A percentile compares a stretch with the other conserved stretches of the same genome.
Conservation (phyloP, 2,888 invertebrate species). For the Girardia tigrina region DNA sequence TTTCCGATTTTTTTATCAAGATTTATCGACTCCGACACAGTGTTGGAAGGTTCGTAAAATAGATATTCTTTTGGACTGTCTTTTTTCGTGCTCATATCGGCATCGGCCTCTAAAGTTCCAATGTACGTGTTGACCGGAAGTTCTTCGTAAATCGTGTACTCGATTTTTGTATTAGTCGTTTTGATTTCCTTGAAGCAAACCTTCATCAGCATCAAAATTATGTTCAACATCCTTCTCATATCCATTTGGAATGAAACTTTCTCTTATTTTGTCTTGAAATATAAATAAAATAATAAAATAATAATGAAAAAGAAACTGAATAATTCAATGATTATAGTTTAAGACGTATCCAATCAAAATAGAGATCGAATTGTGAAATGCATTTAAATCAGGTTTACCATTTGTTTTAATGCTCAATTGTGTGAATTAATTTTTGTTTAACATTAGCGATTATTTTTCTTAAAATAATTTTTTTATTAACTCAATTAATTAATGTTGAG, state of each 20-base stretch:
- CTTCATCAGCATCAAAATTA: not conserved
- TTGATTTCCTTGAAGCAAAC: not conserved
- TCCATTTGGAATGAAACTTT: not conserved
- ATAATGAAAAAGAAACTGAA: not conserved
- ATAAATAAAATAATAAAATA: not conserved
- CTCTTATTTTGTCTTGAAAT: not conserved
- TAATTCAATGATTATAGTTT: conserved; percentile 16
- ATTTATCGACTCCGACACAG: conserved; percentile 1
- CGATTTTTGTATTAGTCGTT: not conserved
- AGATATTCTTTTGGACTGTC: not conserved
- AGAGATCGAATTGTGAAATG: not conserved
- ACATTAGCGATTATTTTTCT: too few relatives aligned
- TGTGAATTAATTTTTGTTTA: too few relatives aligned
- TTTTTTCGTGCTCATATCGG: not conserved
- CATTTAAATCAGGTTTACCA: not conserved
- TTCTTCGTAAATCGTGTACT: conserved; percentile 8
- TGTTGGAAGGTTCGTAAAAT: conserved; percentile 31
- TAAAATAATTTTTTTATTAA: too few relatives aligned
- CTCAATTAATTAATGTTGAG: too few relatives aligned
- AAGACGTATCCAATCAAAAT: not conserved
- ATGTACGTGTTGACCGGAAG: conserved; percentile 8
- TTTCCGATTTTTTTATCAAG: conserved; percentile 28
- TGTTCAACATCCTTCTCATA: not conserved
- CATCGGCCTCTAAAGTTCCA: not conserved
- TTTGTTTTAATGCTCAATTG: too few relatives aligned